These are phyloP conservation scores for Astyanax mexicanus DNA, from an alignment of 2,797 vertebrate species.

Conservation along the genomic window DNA sequence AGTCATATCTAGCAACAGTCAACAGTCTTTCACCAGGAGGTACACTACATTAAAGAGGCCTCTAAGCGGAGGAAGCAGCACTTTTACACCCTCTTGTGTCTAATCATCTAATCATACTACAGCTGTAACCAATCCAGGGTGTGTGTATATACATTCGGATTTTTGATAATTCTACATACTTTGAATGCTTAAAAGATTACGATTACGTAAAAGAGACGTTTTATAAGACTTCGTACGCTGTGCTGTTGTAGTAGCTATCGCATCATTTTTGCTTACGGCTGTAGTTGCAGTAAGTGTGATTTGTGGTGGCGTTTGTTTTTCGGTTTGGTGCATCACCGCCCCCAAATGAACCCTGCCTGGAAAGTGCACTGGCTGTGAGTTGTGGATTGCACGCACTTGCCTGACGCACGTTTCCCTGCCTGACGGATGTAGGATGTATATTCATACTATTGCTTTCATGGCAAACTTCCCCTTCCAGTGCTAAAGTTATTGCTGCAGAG, in stretches of 20 bases:
- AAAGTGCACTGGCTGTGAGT: not conserved
- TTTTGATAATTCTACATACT: too few relatives aligned
- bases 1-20: too few relatives aligned
- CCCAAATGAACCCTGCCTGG: not conserved
- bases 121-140: too few relatives aligned
- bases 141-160: too few relatives aligned
- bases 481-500: slow-evolving; percentile 71
- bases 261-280: not conserved
- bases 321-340: not conserved
- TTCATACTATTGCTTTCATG: slow-evolving; percentile 50
- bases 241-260: too few relatives aligned
- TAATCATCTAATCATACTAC: too few relatives aligned
- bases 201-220: too few relatives aligned
- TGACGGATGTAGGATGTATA: not conserved
- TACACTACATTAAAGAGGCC: too few relatives aligned
- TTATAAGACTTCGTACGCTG: too few relatives aligned
- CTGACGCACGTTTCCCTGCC: not conserved
- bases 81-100: too few relatives aligned
- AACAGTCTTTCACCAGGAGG: too few relatives aligned
- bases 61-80: too few relatives aligned
- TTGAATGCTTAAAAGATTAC: not conserved
- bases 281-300: not conserved
- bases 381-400: not conserved
- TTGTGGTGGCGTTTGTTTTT: not conserved
- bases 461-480: slow-evolving; percentile 58